Evolutionary conservation across 1,140 invertebrate species (phyloP), one percentile per base, ranked within the genome.

Genomic region (Papilio polyxenes): DNA sequence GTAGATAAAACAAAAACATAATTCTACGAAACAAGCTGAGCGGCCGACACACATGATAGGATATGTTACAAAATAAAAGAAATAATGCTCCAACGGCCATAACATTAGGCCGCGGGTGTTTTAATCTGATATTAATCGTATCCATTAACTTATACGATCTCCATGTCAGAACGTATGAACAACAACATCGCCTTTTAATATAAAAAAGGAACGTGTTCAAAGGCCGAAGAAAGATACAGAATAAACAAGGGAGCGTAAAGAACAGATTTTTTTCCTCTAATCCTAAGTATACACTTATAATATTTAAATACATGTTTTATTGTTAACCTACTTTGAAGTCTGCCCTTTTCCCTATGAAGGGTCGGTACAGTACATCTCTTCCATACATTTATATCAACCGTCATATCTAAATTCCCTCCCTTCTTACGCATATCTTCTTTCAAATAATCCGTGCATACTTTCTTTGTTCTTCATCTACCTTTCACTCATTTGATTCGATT

Each of bases 111-210:
- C 65, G 65, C 65, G 65, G 65, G 65, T 72, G 65, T 72, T 72
- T 72, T 72, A 72, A 72, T 72, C 65, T 72, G 65, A 72, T 72
- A 69, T 69, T 69, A 69, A 69, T 69, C 23, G 31, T 31, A 72
- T 72, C 65, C 65, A 72, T 72, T 72, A 72, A 72, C 65, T 72
- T 72, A 72, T 72, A 72, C 65, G 31, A 72, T 72, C 65, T 72
- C 23, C 9, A 31, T 72, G 65, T 72, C 65, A 72, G 65, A 72
- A 72, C 31, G 65, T 11, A 72, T 72, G 65, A 72, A 37, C 65
- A 37, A 72, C 59, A 62, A 62, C 65, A 72, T 40, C 31, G 65
- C 13, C 31, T 37, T 72, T 37, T 6, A 37, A 5, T 31, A 31
- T 72, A 72, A 72, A 72, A 72, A 72, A 37, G 65, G 3, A 72